These are phyloP conservation scores for Epicampocera succincta DNA, from an alignment of 2,888 invertebrate genomes.

Conservation along the genomic window DNA sequence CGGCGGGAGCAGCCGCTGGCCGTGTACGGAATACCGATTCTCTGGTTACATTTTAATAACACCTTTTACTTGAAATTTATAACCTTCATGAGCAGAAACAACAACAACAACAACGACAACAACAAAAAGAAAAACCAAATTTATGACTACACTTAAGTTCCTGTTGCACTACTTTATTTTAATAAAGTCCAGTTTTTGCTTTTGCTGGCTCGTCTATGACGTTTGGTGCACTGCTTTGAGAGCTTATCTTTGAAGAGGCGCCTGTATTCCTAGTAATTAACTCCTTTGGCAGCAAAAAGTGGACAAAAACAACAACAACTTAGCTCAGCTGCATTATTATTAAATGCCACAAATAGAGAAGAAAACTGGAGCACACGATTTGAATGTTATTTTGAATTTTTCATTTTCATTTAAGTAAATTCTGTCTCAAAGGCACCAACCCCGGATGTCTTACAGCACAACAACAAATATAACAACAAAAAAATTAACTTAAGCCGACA, in stretches of 20 bases:
- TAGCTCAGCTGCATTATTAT: conserved; percentile 6
- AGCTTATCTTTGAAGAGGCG: conserved; percentile 65
- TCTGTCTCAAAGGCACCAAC: conserved; percentile 17
- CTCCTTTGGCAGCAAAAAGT: conserved; percentile 43
- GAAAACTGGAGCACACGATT: conserved; percentile 65
- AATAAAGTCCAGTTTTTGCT: conserved; percentile 54
- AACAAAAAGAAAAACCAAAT: conserved; percentile 56
- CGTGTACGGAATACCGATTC: conserved; percentile 1
- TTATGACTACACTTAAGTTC: conserved; percentile 70
- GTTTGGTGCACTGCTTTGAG: background rate
- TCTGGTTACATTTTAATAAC: conserved; percentile 65
- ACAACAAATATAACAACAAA: conserved; percentile 26
- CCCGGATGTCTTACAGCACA: conserved; percentile 18
- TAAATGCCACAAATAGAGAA: conserved; percentile 1
- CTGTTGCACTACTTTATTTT: conserved; percentile 65
- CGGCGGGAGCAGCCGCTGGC: background rate
- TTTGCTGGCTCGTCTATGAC: background rate
- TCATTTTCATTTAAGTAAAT: conserved; percentile 2
- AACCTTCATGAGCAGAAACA: conserved; percentile 59
- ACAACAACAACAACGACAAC: too few relatives aligned
- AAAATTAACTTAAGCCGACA: conserved; percentile 51
- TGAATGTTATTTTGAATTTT: conserved; percentile 50
- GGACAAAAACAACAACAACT: conserved; percentile 2
- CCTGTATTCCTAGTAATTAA: conserved; percentile 69
- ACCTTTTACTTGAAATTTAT: conserved; percentile 67